phyloP scores from a whole-genome alignment of 2,113 vertebrate genomes.

The Corythornis cristatus region DNA sequence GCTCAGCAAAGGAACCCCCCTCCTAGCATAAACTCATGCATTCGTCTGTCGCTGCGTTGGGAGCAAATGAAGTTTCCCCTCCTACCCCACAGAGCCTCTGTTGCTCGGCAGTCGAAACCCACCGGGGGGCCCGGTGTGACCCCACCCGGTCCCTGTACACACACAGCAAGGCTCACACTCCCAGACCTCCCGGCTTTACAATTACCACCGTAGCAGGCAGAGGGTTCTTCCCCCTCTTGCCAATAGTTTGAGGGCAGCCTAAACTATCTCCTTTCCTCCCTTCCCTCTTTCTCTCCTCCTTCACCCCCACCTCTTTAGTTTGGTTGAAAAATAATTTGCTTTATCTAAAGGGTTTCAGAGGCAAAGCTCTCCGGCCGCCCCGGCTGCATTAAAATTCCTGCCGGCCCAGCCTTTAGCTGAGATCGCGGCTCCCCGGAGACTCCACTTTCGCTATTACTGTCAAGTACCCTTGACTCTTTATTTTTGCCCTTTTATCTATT shows the following conservation, averaged over 20 bases:
- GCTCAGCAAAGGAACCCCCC: neutral
- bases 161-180: neutral
- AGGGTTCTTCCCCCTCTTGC: neutral
- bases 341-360: slow-evolving; percentile 78
- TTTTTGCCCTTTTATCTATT: slow-evolving; percentile 99
- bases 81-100: neutral
- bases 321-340: slow-evolving; percentile 71
- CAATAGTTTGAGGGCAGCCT: neutral
- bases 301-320: slow-evolving; percentile 12
- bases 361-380: slow-evolving; percentile 75
- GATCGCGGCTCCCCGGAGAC: slow-evolving; percentile 86
- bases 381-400: slow-evolving; percentile 93
- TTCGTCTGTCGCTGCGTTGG: neutral
- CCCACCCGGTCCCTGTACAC: neutral
- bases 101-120: neutral
- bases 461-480: slow-evolving; percentile 98
- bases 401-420: slow-evolving; percentile 76
- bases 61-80: neutral
- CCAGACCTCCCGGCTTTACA: neutral
- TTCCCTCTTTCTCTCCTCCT: neutral
- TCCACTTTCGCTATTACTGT: slow-evolving; percentile 97
- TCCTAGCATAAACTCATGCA: neutral
- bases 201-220: neutral
- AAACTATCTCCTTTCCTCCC: neutral
- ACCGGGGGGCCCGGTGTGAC: neutral